These are phyloP conservation scores for Iphiclides podalirius DNA, from an alignment of 2,888 invertebrate species.

Conservation along the genomic window DNA sequence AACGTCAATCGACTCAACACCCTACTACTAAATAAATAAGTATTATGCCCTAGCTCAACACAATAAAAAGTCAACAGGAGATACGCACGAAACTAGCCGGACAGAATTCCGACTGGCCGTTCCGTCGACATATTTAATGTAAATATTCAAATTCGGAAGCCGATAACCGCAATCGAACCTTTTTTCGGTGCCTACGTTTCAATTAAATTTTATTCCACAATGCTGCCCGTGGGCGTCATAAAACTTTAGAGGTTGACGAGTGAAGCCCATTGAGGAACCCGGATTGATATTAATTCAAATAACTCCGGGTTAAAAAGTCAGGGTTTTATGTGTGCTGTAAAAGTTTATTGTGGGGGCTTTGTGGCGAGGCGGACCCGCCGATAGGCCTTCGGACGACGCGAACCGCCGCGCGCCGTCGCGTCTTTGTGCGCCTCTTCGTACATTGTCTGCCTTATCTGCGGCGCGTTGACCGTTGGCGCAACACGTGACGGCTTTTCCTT, in stretches of 20 bases:
- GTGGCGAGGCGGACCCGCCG: slow-evolving; percentile 76
- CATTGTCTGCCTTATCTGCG: slow-evolving; percentile 29
- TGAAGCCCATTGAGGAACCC: slow-evolving; percentile 79
- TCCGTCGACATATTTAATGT: slow-evolving; percentile 59
- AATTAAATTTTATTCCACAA: slow-evolving; percentile 80
- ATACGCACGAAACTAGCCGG: neutral
- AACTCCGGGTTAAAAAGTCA: slow-evolving; percentile 79
- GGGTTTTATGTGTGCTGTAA: slow-evolving; percentile 78
- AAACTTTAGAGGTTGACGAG: slow-evolving; percentile 79
- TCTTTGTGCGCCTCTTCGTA: slow-evolving; percentile 31
- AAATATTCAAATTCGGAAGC: slow-evolving; percentile 80
- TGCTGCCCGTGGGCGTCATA: slow-evolving; percentile 71
- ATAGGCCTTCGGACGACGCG: slow-evolving; percentile 55
- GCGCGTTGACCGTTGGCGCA: slow-evolving; percentile 19
- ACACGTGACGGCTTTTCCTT: slow-evolving; percentile 14
- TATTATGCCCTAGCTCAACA: too few relatives aligned
- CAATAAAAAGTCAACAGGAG: neutral
- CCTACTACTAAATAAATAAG: too few relatives aligned
- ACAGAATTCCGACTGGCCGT: slow-evolving; percentile 1
- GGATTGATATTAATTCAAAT: slow-evolving; percentile 81
- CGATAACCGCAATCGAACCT: slow-evolving; percentile 74
- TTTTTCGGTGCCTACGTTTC: slow-evolving; percentile 73
- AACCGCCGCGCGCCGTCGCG: slow-evolving; percentile 53
- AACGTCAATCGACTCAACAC: too few relatives aligned
- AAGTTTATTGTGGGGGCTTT: slow-evolving; percentile 78